Base-by-base conservation (phyloP, 2,888 invertebrate species). In the Pristionchus arcanus region DNA sequence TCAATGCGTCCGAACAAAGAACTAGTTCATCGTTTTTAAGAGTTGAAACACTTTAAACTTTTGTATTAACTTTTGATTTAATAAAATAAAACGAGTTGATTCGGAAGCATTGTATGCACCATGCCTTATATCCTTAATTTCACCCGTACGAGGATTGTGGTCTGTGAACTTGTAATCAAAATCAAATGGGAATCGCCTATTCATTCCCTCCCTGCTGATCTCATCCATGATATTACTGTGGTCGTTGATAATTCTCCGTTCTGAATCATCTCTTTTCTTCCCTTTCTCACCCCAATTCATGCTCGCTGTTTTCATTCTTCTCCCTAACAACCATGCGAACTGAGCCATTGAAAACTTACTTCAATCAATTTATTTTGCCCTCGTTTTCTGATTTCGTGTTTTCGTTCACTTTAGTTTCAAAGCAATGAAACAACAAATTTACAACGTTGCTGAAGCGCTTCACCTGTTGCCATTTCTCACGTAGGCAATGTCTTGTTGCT, bases 311-410 rank as follows among this genome's bases (percentile, higher is more conserved):
- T 71, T 34, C 34, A 19, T 55, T 55, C 63, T 63, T 63, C n/a
- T 37, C 74, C 19, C 74, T 21, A 74, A 74, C 74, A 74, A 42
- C 31, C 63, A 63, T n/a, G n/a, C 25, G 74, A 74, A 74, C 21
- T 37, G 74, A 16, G 68, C 25, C 2, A n/a, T 68, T 9, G 15
- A 71, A 37, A 63, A 9, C 2, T n/a, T 63, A 55, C 55, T n/a
- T 63, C n/a, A 9, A 63, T n/a, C 2, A 7, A n/a, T 63, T 63
- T 11, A 25, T 63, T n/a, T 5, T 11, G 15, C 15, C 19, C n/a
- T 49, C 42, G 11, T 1, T 9, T 63, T 21, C 7, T 63, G n/a
- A n/a, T 3, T n/a, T 63, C 63, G 63, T 11, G 11, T 1, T 21
- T 59, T 3, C 25, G 63, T 21, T 21, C 63, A 63, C 42, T 49